A percentile compares a stretch with the other conserved stretches of the same genome.
Evolutionary conservation across 2,797 vertebrate genomes (phyloP).

Genomic region (Salmo trutta): DNA sequence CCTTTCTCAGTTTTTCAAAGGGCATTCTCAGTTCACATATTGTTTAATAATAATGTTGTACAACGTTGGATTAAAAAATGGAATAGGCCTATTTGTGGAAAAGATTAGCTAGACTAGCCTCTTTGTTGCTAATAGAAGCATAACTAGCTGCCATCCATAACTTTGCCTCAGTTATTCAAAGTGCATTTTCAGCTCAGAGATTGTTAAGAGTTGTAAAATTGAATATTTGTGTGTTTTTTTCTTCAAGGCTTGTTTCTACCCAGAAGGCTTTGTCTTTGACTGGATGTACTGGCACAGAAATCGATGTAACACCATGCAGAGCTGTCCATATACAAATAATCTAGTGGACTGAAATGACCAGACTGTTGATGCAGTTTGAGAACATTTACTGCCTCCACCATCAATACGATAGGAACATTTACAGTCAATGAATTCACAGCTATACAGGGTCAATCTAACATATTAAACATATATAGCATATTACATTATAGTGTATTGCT

Average conservation of each 20-base stretch:
- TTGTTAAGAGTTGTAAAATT: too few species aligned
- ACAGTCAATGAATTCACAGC: slow-evolving; percentile 7
- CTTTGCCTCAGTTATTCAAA: too few species aligned
- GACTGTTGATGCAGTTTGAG: background rate
- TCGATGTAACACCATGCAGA: background rate
- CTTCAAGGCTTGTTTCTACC: background rate
- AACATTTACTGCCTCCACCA: background rate
- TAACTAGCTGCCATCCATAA: too few species aligned
- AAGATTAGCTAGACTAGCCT: too few species aligned
- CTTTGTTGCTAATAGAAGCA: too few species aligned
- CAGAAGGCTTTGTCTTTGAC: background rate
- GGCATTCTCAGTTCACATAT: background rate
- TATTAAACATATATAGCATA: background rate
- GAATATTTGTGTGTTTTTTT: background rate
- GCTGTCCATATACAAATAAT: background rate
- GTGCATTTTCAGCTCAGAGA: too few species aligned
- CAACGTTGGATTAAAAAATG: too few species aligned
- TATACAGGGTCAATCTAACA: background rate
- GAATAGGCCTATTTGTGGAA: too few species aligned
- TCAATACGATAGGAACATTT: background rate
- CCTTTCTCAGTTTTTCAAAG: background rate
- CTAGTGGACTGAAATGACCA: background rate
- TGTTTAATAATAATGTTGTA: too few species aligned
- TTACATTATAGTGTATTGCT: background rate
- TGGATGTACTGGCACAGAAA: background rate